Evolutionary conservation across 2,113 vertebrate species (phyloP), one percentile per base, ranked within the genome.

Genomic region (Pholis gunnellus): DNA sequence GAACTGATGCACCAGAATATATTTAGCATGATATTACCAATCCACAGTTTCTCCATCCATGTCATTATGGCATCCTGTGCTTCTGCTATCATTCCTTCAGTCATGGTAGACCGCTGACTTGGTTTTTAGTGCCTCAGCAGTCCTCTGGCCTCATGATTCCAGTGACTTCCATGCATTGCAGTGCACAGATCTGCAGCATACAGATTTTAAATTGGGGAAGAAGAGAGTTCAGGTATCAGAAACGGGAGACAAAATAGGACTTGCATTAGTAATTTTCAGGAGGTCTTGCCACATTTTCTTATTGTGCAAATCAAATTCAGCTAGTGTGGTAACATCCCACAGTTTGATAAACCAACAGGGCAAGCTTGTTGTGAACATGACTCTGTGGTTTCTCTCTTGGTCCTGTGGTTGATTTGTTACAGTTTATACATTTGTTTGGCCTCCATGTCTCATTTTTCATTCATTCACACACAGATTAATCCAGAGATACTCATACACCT

Each of bases 371-470:
- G 29, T 48, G 38, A 64, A 68, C 54, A 22, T 9, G 0, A 27
- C n/a, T 60, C 42, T 57, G 38, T 18, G n/a, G 25, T 77, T 48
- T 66, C 14, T 22, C 46, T 54, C 40, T 15, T 29, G 6, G 36
- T 72, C 22, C 14, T 5, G 25, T 42, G 27, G 20, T 31, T 48
- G 31, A 60, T 59, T 80, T 50, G 25, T 25, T 56, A 29, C 10
- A 46, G n/a, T 67, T 69, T 42, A 64, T 29, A 61, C 1, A 77
- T 76, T 34, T 48, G 78, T 56, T 75, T 38, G 7, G 8, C 42
- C 5, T 56, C 29, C 2, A 27, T 6, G 48, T 60, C 15, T 73
- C 36, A 64, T 83, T 72, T 75, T 72, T 83, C 59, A 63, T 77
- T 83, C 44, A 25, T 48, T 36, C 25, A 36, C 65, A 75, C 66